Evolutionary conservation across 2,888 invertebrate genomes (phyloP).

Genomic region (Nymphalis polychloros): DNA sequence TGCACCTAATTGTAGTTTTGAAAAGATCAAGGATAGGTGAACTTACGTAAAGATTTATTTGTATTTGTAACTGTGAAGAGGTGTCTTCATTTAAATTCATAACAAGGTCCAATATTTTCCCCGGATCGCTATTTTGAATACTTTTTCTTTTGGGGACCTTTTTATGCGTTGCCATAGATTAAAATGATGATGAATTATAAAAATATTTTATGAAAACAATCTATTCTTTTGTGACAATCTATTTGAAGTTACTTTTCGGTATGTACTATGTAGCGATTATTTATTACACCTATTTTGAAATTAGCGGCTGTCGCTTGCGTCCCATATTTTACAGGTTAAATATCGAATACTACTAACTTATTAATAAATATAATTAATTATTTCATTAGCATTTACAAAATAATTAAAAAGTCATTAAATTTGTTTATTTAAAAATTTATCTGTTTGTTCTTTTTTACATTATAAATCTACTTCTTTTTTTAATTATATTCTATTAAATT

Average conservation of each 20-base stretch:
- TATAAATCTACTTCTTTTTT: no score
- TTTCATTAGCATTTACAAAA: no score
- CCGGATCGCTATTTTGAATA: constrained; percentile 80
- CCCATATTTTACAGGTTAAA: not conserved
- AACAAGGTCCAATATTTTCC: constrained; percentile 78
- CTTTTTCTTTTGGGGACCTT: constrained; percentile 49
- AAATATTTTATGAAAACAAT: not conserved
- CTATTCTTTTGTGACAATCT: not conserved
- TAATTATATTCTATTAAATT: no score
- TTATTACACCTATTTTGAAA: not conserved
- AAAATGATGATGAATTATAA: not conserved
- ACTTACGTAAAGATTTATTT: constrained; percentile 53
- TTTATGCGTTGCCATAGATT: constrained; percentile 39
- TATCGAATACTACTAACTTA: not conserved
- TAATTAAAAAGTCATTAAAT: no score
- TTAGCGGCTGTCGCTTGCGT: not conserved
- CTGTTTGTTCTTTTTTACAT: no score
- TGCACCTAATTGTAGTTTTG: no score
- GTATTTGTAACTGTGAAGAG: constrained; percentile 78
- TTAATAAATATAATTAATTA: no score
- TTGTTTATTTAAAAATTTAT: no score
- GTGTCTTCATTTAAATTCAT: constrained; percentile 75
- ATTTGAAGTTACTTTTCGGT: not conserved
- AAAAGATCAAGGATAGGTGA: not conserved
- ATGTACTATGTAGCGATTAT: not conserved